Base-by-base conservation (phyloP, 1,140 invertebrate genomes). In the Muscidifurax raptorellus region DNA sequence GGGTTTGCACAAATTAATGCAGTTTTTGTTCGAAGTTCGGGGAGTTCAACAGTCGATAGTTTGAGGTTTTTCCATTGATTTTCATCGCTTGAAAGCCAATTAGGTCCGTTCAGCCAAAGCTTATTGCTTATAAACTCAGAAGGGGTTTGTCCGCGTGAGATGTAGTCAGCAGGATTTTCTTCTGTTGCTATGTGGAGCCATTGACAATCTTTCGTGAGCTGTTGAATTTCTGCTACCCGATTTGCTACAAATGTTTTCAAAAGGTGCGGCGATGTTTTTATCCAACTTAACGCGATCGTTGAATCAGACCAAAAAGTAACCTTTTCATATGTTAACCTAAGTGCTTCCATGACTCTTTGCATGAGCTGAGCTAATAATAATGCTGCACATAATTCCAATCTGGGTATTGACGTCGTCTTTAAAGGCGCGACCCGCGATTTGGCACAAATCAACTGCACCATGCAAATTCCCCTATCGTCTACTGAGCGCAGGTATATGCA, bases 241-340 rank as follows among this genome's bases (percentile, higher is more conserved):
- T 92, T 93, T 2, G 90, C 91, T 0, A 94, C 91, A 85, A 91
- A 94, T 3, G 89, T 90, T 84, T 93, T 90, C 74, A 88, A 90
- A 83, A 88, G 87, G 27, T 88, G 75, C 10, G 88, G 88, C 5
- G 79, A 74, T 66, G 86, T 86, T 28, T 83, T 32, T 5, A 94
- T 86, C 92, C 92, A 93, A 7, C 76, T 76, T 12, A 93, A 52
- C 0, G 88, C 89, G 5, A 91, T 90, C 28, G 86, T 89, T 0
- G 91, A 91, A 85, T 93, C 92, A 10, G 85, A 86, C 91, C 90
- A 92, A 67, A 88, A 28, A 13, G 27, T 1, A 83, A n/a, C n/a
- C n/a, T n/a, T n/a, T n/a, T n/a, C 87, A 36, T 72, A 64, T 30
- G 84, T 82, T 32, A 87, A 83, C 27, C 76, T 85, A 0, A 79